Evolutionary conservation across 2,888 invertebrate species (phyloP), one percentile per base, ranked within the genome.

Genomic region (Drosophila picticornis): DNA sequence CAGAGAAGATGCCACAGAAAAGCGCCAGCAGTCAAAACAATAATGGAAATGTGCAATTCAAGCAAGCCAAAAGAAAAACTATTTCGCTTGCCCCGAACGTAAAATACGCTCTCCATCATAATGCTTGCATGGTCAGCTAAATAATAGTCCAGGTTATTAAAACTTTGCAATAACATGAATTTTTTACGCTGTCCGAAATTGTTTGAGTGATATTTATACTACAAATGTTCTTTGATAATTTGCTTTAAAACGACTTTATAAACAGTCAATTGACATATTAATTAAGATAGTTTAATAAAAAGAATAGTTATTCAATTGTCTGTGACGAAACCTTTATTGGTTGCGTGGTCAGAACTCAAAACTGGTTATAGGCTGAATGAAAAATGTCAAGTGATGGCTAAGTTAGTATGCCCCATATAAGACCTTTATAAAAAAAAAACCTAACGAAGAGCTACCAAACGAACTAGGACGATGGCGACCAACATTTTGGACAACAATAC

Each of bases 11-110:
- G 75, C 72, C 80, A 68, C 83, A 82, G 75, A 88, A 87, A 80
- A 58, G 71, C 79, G 73, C 71, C 80, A 76, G 80, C 82, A 88
- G 82, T 86, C 85, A 89, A 81, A 87, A 84, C 81, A 87, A 89
- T 84, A 87, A 87, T 87, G 87, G 84, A 87, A 86, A 84, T 83
- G 79, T 77, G 78, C 77, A 67, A 63, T 58, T 68, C 55, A 59
- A 57, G 62, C 53, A 69, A 71, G 27, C 32, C 48, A 64, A 62
- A 58, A 29, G 29, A 40, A 53, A 68, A 63, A 53, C 50, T 60
- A 25, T 48, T 55, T 48, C 5, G 11, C 1, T 48, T 29, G 3
- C 34, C 27, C 32, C 56, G 55, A 60, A 69, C 1, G 43, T 27
- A n/a, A 46, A 56, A 79, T 75, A 57, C 75, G 25, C 75, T 72